phyloP scores from a whole-genome alignment of 2,113 vertebrate species.

The Caretta caretta region DNA sequence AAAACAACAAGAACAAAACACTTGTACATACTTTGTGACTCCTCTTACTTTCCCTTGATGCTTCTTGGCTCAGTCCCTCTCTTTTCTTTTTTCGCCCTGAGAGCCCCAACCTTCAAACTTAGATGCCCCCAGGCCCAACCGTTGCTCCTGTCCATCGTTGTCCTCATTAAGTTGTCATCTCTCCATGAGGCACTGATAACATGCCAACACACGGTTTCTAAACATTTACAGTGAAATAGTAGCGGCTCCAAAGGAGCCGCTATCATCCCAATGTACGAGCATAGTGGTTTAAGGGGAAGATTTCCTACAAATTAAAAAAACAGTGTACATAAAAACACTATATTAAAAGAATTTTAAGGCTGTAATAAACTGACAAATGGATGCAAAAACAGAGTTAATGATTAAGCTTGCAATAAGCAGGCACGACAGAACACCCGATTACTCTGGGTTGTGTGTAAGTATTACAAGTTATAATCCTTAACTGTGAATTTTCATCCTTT shows the following conservation, averaged over 20 bases:
- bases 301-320: slow-evolving; percentile 74
- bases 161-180: slow-evolving; percentile 73
- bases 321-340: slow-evolving; percentile 74
- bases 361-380: slow-evolving; percentile 67
- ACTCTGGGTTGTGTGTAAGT: slow-evolving; percentile 56
- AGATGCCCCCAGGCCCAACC: slow-evolving; percentile 66
- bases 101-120: slow-evolving; percentile 61
- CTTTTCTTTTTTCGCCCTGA: slow-evolving; percentile 68
- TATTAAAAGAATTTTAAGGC: slow-evolving; percentile 72
- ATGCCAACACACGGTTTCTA: slow-evolving; percentile 68
- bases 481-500: slow-evolving; percentile 54
- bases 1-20: slow-evolving; percentile 55
- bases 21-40: slow-evolving; percentile 77
- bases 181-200: slow-evolving; percentile 65
- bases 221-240: slow-evolving; percentile 30
- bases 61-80: slow-evolving; percentile 69
- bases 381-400: slow-evolving; percentile 65
- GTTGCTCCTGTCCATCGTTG: slow-evolving; percentile 67
- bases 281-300: slow-evolving; percentile 65
- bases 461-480: slow-evolving; percentile 61
- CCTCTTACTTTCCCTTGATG: slow-evolving; percentile 69
- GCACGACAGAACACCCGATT: slow-evolving; percentile 35
- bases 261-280: slow-evolving; percentile 67
- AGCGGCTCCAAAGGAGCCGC: slow-evolving; percentile 60
- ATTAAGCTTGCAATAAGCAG: slow-evolving; percentile 65